Percentiles rank a stretch among this genome's conserved stretches.
phyloP scores from a whole-genome alignment of 1,140 invertebrate genomes.

The Pachyrhynchus sulphureomaculatus region DNA sequence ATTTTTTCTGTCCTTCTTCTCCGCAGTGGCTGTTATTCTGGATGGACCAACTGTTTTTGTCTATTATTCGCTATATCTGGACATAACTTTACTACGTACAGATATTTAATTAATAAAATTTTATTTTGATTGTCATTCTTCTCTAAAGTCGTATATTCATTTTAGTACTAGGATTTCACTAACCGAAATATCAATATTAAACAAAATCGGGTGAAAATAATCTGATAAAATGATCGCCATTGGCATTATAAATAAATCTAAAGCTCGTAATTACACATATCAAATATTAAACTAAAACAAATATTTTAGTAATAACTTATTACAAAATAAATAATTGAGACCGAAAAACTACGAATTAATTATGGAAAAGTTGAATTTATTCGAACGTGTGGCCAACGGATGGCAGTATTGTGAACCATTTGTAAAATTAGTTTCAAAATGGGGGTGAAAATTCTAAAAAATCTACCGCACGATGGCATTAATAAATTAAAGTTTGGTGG shows the following conservation, averaged over 20 bases:
- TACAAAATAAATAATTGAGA: conserved; percentile 23
- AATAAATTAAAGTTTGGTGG: too few relatives aligned
- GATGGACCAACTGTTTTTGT: too few relatives aligned
- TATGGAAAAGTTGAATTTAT: conserved; percentile 27
- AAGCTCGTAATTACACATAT: conserved; percentile 21
- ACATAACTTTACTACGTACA: too few relatives aligned
- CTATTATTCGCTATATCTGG: too few relatives aligned
- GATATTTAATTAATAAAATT: too few relatives aligned
- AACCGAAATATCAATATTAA: conserved; percentile 10
- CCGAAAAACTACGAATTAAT: conserved; percentile 21
- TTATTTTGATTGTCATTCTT: too few relatives aligned
- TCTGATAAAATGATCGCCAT: conserved; percentile 15
- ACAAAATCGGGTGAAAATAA: conserved; percentile 20
- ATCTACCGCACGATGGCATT: too few relatives aligned
- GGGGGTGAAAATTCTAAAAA: neutral
- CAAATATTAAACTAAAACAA: conserved; percentile 29
- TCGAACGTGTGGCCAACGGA: conserved; percentile 12
- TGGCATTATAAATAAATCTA: conserved; percentile 21
- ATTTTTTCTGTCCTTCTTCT: too few relatives aligned
- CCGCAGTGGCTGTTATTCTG: too few relatives aligned
- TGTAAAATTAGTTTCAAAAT: neutral
- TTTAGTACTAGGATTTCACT: neutral
- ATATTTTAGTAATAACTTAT: conserved; percentile 29
- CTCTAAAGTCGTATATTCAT: conserved; percentile 15
- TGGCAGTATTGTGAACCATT: conserved; percentile 4